These are phyloP conservation scores for Cephus spinipes DNA, from an alignment of 2,888 invertebrate species.

Conservation along the genomic window DNA sequence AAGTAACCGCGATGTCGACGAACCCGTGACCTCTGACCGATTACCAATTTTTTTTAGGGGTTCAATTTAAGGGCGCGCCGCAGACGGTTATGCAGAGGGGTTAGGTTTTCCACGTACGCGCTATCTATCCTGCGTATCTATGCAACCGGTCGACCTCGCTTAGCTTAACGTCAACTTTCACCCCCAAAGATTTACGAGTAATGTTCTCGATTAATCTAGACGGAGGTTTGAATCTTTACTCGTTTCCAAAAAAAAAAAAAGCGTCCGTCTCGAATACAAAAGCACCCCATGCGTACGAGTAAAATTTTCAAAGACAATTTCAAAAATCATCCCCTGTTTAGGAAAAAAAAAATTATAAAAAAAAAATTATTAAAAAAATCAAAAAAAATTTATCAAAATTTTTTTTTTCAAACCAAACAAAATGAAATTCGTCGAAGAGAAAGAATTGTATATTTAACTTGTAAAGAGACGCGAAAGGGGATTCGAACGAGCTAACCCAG, in stretches of 20 bases:
- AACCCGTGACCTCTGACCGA: not conserved
- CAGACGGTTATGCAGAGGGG: not conserved
- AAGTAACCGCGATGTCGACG: not conserved
- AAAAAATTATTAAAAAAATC: too few species aligned
- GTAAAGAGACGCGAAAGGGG: not conserved
- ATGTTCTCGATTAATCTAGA: not conserved
- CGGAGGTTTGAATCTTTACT: not conserved
- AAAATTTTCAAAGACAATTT: too few species aligned
- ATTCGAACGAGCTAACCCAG: not conserved
- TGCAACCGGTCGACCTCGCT: not conserved
- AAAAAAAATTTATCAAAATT: too few species aligned
- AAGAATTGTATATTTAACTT: not conserved
- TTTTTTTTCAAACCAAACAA: not conserved
- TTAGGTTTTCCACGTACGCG: not conserved
- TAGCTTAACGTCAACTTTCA: not conserved
- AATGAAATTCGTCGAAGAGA: not conserved
- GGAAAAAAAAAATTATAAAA: too few species aligned
- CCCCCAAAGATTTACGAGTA: not conserved
- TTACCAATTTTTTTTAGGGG: not conserved
- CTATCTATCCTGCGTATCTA: not conserved
- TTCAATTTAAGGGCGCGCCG: not conserved
- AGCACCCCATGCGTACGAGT: too few species aligned
- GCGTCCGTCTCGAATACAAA: not conserved
- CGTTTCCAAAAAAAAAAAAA: not conserved
- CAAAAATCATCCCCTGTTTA: too few species aligned